Evolutionary conservation across 35 echinoderm and acorn worm species (phyloP), one percentile per base, ranked within the genome.

Genomic region (Amphiura filiformis): DNA sequence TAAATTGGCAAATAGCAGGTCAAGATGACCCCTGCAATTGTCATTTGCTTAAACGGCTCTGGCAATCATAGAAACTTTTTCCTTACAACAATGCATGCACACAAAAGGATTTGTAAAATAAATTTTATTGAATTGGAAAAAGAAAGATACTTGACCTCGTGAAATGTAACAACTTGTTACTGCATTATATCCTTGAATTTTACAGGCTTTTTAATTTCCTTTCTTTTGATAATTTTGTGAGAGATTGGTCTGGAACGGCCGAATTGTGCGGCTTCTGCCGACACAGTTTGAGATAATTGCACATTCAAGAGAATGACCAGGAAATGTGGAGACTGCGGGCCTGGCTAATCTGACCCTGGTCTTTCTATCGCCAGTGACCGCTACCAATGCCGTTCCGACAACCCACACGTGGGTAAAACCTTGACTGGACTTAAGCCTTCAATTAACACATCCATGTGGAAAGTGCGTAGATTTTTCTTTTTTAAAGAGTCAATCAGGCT

Each of bases 401-500:
- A 47, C 41, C 41, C 41, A 47, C 61, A 70, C 28, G 61, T 70
- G 61, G 17, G 7, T 15, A 13, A n/a, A 30, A 13, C 28, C 61
- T 15, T 23, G 61, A 18, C 1, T 70, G 4, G 61, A 3, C 4
- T 30, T 70, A 70, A 70, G 28, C 28, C 61, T 70, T 70, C 61
- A 70, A n/a, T 70, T 70, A 70, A 70, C 61, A 70, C 61, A 30
- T 70, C 61, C 61, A 70, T 30, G 61, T 70, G 61, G 61, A 70
- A 70, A 70, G 28, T 3, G 61, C 7, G 28, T 11, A 52, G 20
- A 52, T 52, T 52, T 52, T 20, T 70, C 28, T 23, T 70, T 70
- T 70, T 70, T 70, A 23, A 70, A 70, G 61, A 70, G 26, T 26
- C 26, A 26, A 26, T 23, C 61, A 26, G 61, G 61, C 41, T 9